Conservation (phyloP, 2,797 vertebrate genomes). For the Mustela erminea region DNA sequence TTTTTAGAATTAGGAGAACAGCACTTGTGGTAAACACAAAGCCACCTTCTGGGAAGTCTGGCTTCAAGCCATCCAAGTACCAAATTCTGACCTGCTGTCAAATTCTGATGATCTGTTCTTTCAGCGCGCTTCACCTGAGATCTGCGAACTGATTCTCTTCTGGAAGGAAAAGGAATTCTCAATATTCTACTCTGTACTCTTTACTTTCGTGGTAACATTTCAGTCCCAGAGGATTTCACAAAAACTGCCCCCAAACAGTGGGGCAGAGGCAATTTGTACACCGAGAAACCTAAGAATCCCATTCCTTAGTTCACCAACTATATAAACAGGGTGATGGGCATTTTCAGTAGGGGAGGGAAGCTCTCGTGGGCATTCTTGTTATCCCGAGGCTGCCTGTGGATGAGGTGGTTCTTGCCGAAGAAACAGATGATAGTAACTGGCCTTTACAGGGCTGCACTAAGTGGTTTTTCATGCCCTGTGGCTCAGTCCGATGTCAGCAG, state of each 20-base stretch:
- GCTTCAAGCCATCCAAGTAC: constrained; percentile 63
- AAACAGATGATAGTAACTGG: neutral
- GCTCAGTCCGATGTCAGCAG: neutral
- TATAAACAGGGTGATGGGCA: neutral
- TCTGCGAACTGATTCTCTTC: neutral
- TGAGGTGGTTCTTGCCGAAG: fast-evolving
- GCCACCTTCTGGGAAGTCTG: constrained; percentile 67
- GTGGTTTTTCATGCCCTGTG: neutral
- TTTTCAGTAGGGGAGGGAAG: neutral
- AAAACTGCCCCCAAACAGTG: neutral
- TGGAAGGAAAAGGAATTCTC: neutral
- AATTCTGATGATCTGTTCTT: constrained; percentile 5
- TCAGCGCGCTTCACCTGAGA: neutral
- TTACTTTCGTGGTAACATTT: neutral
- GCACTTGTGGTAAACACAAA: constrained; percentile 38
- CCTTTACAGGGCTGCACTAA: fast-evolving
- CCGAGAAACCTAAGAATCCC: neutral
- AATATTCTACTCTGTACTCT: neutral
- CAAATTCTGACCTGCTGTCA: constrained; percentile 51
- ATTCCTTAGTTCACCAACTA: neutral
- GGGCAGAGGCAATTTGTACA: neutral
- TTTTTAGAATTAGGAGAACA: neutral
- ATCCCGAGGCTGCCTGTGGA: neutral
- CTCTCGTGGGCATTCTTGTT: neutral
- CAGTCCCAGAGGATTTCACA: neutral